These are phyloP conservation scores for Aeoliscus strigatus DNA, from an alignment of 2,797 vertebrate genomes.

Conservation along the genomic window DNA sequence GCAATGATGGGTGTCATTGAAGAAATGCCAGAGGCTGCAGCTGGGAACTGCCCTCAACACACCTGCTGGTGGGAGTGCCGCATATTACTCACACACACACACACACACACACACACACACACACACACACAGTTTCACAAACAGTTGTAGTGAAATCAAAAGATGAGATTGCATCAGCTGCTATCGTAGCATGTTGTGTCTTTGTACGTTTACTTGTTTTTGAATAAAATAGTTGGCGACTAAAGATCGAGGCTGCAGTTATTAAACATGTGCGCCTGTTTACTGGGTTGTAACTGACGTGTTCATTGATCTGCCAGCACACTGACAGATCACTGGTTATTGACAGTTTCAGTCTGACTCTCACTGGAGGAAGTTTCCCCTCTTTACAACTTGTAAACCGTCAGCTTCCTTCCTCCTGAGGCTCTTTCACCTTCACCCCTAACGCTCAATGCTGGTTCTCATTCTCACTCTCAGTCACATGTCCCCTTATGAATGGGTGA, in stretches of 20 bases:
- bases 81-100: slow-evolving; percentile 8
- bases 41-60: slow-evolving; percentile 55
- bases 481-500: slow-evolving; percentile 56
- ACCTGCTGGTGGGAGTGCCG: slow-evolving; percentile 64
- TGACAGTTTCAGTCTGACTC: slow-evolving; percentile 62
- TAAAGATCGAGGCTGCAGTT: no score
- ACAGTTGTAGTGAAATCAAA: slow-evolving; percentile 47
- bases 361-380: slow-evolving; percentile 58
- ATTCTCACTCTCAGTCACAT: slow-evolving; percentile 50
- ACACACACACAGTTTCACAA: slow-evolving; percentile 1
- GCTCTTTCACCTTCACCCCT: slow-evolving; percentile 34
- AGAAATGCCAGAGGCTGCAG: slow-evolving; percentile 44
- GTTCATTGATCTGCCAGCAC: slow-evolving; percentile 52
- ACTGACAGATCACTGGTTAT: slow-evolving; percentile 41
- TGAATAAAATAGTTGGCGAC: no score
- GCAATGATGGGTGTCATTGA: slow-evolving; percentile 39
- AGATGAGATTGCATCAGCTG: slow-evolving; percentile 63
- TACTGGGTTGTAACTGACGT: slow-evolving; percentile 29
- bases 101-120: slow-evolving; percentile 4
- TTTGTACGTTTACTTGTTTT: slow-evolving; percentile 4
- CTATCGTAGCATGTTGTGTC: slow-evolving; percentile 22
- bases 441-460: background rate
- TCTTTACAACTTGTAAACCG: slow-evolving; percentile 55
- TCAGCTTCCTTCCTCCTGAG: slow-evolving; percentile 61
- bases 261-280: slow-evolving; percentile 3